Evolutionary conservation across 2,797 vertebrate genomes (phyloP).

Genomic region (Gymnothorax javanicus): DNA sequence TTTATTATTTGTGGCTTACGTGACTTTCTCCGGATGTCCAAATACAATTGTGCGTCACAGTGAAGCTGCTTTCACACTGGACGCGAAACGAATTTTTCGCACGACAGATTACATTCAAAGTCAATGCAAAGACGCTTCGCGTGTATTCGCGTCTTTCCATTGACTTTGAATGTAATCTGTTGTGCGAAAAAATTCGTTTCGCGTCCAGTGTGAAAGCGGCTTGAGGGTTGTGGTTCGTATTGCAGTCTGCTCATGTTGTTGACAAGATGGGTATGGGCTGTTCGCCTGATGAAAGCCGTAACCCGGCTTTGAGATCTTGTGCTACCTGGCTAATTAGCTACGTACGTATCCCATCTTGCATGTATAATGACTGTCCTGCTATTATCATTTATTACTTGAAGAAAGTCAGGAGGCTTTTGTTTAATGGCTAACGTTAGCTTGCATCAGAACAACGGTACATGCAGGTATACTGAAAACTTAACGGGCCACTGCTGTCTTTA

Average conservation of each 20-base stretch:
- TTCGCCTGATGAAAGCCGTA: too few relatives aligned
- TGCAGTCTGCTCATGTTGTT: not conserved
- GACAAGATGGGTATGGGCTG: not conserved
- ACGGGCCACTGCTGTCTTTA: not conserved
- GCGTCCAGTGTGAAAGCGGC: too few relatives aligned
- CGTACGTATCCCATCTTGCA: not conserved
- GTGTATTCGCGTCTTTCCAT: too few relatives aligned
- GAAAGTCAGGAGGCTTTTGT: not conserved
- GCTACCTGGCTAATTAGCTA: not conserved
- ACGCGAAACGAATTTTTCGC: too few relatives aligned
- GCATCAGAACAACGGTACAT: not conserved
- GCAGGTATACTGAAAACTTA: not conserved
- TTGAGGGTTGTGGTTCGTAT: not conserved
- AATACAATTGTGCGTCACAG: too few relatives aligned
- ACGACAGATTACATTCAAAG: too few relatives aligned
- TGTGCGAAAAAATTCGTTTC: too few relatives aligned
- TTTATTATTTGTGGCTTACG: too few relatives aligned
- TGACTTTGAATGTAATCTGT: too few relatives aligned
- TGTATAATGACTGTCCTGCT: not conserved
- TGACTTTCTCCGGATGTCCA: too few relatives aligned
- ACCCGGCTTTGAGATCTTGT: not conserved
- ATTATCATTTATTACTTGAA: not conserved
- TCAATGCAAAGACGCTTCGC: too few relatives aligned
- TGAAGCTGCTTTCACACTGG: too few relatives aligned
- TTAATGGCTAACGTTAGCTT: not conserved